Evolutionary conservation across 2,797 vertebrate genomes (phyloP).

Genomic region (Microctenopoma steveboyesi): DNA sequence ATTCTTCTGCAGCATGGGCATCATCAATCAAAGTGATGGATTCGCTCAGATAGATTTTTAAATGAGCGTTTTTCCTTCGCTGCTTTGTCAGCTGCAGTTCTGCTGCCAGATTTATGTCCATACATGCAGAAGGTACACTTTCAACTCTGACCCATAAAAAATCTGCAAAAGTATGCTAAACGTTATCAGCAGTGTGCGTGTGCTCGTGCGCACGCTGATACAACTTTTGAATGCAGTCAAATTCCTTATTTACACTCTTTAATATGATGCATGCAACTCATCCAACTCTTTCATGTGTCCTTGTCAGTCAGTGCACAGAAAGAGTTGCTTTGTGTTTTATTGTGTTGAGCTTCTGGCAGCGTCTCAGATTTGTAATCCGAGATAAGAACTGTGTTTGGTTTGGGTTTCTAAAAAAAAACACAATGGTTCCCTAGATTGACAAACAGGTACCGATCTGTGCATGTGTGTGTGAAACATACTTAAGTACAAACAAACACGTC

Average conservation of each 20-base stretch:
- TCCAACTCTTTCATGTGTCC: neutral
- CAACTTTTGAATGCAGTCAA: too few relatives aligned
- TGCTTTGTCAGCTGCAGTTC: neutral
- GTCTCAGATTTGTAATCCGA: constrained; percentile 35
- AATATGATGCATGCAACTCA: neutral
- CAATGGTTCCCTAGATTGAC: constrained; percentile 23
- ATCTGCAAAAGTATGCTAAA: too few relatives aligned
- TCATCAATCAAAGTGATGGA: neutral
- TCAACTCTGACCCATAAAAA: too few relatives aligned
- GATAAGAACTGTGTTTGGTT: constrained; percentile 19
- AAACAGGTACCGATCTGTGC: constrained; percentile 19
- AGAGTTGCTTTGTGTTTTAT: constrained; percentile 11
- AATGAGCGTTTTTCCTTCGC: neutral
- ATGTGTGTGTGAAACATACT: constrained; percentile 21
- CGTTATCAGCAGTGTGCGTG: too few relatives aligned
- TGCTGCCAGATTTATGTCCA: neutral
- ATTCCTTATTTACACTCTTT: too few relatives aligned
- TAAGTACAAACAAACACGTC: constrained; percentile 38
- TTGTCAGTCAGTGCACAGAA: constrained; percentile 15
- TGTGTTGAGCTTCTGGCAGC: constrained; percentile 5
- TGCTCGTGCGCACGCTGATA: too few relatives aligned
- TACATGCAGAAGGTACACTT: neutral
- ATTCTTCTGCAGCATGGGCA: neutral
- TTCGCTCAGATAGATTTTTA: neutral
- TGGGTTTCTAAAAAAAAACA: constrained; percentile 14